Base-by-base conservation (phyloP, 2,113 vertebrate genomes). In the Polyodon spathula region DNA sequence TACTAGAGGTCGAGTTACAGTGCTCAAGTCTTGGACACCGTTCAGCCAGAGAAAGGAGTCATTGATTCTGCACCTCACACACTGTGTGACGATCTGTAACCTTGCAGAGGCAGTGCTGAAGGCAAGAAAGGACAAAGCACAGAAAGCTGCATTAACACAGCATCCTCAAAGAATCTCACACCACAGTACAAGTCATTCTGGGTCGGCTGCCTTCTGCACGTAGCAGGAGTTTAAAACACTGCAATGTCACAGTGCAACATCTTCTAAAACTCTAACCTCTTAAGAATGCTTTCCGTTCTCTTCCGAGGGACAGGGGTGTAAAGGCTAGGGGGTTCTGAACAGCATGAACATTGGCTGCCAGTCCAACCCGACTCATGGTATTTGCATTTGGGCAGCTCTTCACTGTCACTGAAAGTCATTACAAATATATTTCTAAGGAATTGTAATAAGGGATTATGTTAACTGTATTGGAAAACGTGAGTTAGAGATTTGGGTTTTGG, bases 341-440 rank as follows among this genome's bases (percentile, higher is more conserved):
- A 37, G 43, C 40, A 46, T 37, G 17, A 14, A 50, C 48, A 27
- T 27, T 27, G 27, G 27, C 3, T 3, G 6, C 4, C 42, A 17
- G 69, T 5, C 69, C 62, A 62, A 62, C 41, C 69, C 67, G 69
- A 65, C n/a, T n/a, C n/a, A n/a, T n/a, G n/a, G n/a, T n/a, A n/a
- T n/a, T n/a, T n/a, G n/a, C n/a, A n/a, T n/a, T n/a, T n/a, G n/a
- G n/a, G n/a, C n/a, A n/a, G n/a, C n/a, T n/a, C n/a, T n/a, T n/a
- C n/a, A n/a, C n/a, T n/a, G n/a, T n/a, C n/a, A n/a, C n/a, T n/a
- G n/a, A n/a, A n/a, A n/a, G n/a, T n/a, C n/a, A n/a, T n/a, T n/a
- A n/a, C n/a, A 27, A 27, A 27, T 27, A 27, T 27, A 27, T 27
- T 27, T 27, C 27, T 27, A 27, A 27, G 27, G 27, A 27, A 27